Base-by-base conservation (phyloP, 2,797 vertebrate species). In the Chelon auratus region DNA sequence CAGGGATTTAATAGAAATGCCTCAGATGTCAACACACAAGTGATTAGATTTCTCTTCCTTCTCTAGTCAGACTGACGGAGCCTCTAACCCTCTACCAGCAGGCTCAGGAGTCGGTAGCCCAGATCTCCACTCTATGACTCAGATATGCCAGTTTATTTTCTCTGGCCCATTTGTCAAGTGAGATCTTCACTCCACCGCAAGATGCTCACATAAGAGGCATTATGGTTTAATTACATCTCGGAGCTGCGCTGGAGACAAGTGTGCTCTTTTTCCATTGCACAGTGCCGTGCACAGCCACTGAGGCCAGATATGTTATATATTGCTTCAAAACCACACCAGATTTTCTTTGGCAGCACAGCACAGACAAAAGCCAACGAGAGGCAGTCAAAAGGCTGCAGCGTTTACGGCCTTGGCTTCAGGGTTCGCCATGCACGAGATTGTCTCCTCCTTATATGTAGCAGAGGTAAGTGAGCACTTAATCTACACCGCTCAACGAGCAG, bases 121-220 rank as follows among this genome's bases (percentile, higher is more conserved):
- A 7, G 11, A 63, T 71, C 77, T 80, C 60, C 51, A 61, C 70
- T 82, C 62, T 47, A 86, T 87, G 85, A 89, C 80, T 89, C 87
- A 90, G 81, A 90, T 40, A 86, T 57, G 77, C 81, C 87, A 59
- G 68, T 87, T 83, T 81, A 77, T 86, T 90, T 89, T 87, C 78
- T 83, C 67, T 51, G 76, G 83, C 78, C 72, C 84, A 89, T 94
- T 93, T 78, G 83, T 94, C 92, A 93, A 82, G 80, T 58, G 56
- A 92, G 80, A 90, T 88, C 89, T 85, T 90, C 81, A 86, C 87
- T 80, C 58, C 57, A 66, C 83, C 63, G 45, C 66, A 71, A 81
- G 90, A 87, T 70, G 70, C 78, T 84, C 89, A 73, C 72, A 89
- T 88, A 78, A 64, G 85, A 88, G 75, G 86, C 74, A 85, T 79